These are phyloP conservation scores for Leucophenga montana DNA, from an alignment of 2,888 invertebrate species.

Conservation along the genomic window DNA sequence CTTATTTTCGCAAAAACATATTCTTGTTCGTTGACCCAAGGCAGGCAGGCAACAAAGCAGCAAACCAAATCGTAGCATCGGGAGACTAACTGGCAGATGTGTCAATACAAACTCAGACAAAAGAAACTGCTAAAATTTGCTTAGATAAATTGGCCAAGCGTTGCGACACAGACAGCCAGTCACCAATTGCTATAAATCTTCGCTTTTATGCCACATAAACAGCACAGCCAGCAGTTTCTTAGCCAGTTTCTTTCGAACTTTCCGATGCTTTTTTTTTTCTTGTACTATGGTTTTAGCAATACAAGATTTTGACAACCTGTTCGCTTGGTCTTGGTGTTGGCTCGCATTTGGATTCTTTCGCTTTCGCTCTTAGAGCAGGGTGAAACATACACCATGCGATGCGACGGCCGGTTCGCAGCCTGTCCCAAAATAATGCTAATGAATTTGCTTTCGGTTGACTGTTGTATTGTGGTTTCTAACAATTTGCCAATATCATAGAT, in stretches of 20 bases:
- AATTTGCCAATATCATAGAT: conserved; percentile 30
- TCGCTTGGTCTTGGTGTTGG: not conserved
- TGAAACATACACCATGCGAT: too few relatives aligned
- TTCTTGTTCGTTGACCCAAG: conserved; percentile 63
- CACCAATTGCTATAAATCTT: conserved; percentile 58
- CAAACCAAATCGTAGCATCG: too few relatives aligned
- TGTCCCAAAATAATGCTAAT: conserved; percentile 8
- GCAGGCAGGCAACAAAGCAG: too few relatives aligned
- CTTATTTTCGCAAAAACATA: too few relatives aligned
- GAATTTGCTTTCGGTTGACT: not conserved
- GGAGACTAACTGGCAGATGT: conserved; percentile 12
- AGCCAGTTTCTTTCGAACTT: too few relatives aligned
- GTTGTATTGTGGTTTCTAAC: too few relatives aligned
- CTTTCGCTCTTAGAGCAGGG: not conserved
- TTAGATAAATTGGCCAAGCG: conserved; percentile 54
- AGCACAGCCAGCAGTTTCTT: too few relatives aligned
- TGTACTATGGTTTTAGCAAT: not conserved
- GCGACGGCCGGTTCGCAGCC: not conserved
- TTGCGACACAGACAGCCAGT: conserved; percentile 60
- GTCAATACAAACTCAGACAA: not conserved
- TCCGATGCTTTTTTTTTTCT: too few relatives aligned
- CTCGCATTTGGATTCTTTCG: not conserved
- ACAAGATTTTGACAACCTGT: conserved; percentile 17
- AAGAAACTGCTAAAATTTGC: conserved; percentile 45
- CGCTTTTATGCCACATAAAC: conserved; percentile 36